Evolutionary conservation across 2,113 vertebrate species (phyloP).

Genomic region (Psophia crepitans): DNA sequence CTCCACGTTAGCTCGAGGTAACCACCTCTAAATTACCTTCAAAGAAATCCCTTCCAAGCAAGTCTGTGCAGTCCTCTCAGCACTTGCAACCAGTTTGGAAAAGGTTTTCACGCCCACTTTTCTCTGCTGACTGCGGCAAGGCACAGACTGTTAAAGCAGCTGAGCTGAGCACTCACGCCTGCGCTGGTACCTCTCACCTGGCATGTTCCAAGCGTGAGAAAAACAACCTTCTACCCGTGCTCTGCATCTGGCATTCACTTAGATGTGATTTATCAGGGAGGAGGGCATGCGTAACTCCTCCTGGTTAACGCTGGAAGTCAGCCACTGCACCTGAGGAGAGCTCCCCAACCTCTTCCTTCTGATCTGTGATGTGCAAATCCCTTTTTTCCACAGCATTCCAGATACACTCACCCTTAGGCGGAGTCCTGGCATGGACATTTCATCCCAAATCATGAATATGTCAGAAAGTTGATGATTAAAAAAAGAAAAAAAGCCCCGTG

Average conservation of each 20-base stretch:
- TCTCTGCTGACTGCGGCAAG: neutral
- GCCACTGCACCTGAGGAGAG: neutral
- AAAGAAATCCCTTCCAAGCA: neutral
- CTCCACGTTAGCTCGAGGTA: neutral
- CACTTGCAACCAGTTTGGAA: neutral
- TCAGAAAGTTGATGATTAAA: neutral
- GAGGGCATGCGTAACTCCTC: neutral
- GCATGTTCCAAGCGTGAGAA: neutral
- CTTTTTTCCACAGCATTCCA: neutral
- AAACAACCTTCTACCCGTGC: neutral
- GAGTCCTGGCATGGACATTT: neutral
- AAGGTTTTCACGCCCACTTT: neutral
- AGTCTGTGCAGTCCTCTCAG: neutral
- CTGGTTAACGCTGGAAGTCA: neutral
- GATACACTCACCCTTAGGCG: neutral
- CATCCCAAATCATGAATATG: neutral
- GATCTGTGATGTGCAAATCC: neutral
- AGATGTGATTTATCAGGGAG: neutral
- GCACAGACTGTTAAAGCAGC: neutral
- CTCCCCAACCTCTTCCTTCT: neutral
- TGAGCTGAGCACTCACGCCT: neutral
- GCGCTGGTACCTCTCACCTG: neutral
- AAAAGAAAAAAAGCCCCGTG: neutral
- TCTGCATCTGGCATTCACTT: neutral
- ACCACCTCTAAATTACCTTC: neutral